Evolutionary conservation across 2,797 vertebrate species (phyloP).

Genomic region (Sarcophilus harrisii): DNA sequence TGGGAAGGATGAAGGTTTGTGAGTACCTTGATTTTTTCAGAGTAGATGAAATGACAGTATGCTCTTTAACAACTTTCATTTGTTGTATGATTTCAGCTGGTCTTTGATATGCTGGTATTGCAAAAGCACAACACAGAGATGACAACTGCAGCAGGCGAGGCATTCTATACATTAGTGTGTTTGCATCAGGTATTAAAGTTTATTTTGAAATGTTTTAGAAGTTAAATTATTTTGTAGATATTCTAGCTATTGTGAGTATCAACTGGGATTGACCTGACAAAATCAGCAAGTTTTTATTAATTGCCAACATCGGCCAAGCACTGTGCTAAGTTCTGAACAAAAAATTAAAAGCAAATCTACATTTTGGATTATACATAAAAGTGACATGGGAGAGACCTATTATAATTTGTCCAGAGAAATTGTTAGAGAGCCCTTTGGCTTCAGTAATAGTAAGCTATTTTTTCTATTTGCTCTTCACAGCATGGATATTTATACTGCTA

Average conservation of each 20-base stretch:
- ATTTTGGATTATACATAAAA: background rate
- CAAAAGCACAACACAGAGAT: slow-evolving; percentile 99
- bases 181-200: slow-evolving; percentile 94
- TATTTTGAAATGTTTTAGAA: background rate
- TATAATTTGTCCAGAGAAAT: background rate
- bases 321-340: background rate
- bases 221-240: background rate
- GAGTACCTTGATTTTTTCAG: background rate
- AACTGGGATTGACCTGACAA: background rate
- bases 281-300: background rate
- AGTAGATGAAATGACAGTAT: background rate
- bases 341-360: background rate
- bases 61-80: slow-evolving; percentile 28
- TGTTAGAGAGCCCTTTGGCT: background rate
- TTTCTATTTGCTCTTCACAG: background rate
- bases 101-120: slow-evolving; percentile 99
- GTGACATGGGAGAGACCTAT: background rate
- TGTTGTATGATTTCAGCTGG: slow-evolving; percentile 89
- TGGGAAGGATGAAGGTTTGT: background rate
- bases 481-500: background rate
- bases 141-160: slow-evolving; percentile 97
- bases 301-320: background rate
- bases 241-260: background rate
- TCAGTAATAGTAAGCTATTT: background rate
- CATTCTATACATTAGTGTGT: slow-evolving; percentile 98